A percentile compares a stretch with the other conserved stretches of the same genome.
Evolutionary conservation across 2,797 vertebrate species (phyloP).

Genomic region (Sciurus carolinensis): DNA sequence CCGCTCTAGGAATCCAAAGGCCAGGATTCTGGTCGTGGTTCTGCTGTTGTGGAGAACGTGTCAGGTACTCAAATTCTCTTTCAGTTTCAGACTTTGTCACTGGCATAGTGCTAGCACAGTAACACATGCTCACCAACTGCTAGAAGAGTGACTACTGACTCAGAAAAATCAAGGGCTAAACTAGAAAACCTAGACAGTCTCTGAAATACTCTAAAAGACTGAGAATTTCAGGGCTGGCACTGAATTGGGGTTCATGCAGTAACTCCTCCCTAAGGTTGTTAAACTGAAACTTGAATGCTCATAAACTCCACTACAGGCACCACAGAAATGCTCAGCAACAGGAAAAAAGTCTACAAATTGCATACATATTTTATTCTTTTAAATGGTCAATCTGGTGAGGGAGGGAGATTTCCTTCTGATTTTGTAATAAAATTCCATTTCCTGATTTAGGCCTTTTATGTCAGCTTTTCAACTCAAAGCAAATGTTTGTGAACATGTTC

Average conservation of each 20-base stretch:
- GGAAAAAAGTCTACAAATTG: conserved; percentile 14
- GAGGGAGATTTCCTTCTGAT: conserved; percentile 56
- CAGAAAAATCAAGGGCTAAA: not conserved
- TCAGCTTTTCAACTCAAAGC: conserved; percentile 80
- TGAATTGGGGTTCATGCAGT: not conserved
- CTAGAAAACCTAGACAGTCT: not conserved
- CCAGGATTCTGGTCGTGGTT: not conserved
- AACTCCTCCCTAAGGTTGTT: not conserved
- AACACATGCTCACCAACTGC: not conserved
- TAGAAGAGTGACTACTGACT: not conserved
- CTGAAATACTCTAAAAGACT: not conserved
- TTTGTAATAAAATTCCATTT: conserved; percentile 83
- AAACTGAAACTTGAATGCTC: not conserved
- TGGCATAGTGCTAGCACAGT: not conserved
- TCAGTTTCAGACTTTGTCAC: not conserved
- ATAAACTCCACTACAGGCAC: not conserved
- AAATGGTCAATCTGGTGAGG: conserved; percentile 62
- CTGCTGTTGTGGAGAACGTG: not conserved
- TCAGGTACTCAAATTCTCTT: not conserved
- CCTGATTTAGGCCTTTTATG: conserved; percentile 78
- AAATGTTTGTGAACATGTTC: conserved; percentile 71
- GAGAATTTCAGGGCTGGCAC: not conserved
- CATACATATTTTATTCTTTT: conserved; percentile 34
- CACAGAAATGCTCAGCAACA: not conserved
- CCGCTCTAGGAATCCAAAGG: not conserved